Base-by-base conservation (phyloP, 2,797 vertebrate genomes). In the Pteropus rufus region DNA sequence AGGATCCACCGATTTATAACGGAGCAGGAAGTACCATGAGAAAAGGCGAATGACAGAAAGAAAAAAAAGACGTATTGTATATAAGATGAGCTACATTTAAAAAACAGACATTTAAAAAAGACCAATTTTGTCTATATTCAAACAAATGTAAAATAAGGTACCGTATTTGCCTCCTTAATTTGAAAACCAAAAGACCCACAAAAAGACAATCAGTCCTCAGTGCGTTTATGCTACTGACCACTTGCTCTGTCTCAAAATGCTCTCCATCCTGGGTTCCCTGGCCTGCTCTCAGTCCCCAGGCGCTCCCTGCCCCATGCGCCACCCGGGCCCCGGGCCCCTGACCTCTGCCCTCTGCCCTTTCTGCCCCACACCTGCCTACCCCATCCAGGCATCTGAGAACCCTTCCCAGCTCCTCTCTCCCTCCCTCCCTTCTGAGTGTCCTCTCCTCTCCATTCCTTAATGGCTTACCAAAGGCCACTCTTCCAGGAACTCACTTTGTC, bases 1-100 rank as follows among this genome's bases (percentile, higher is more conserved):
- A 73, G 80, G 90, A 94, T 34, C 89, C 60, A 84, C 24, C 16
- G 70, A 86, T 26, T 91, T 72, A 87, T 92, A 75, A 82, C 62
- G 70, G 65, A 64, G 36, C n/a, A 58, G 56, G 31, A 83, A 62
- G 75, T 83, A 72, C 36, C 9, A 11, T 36, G 29, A 73, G 12
- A 67, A 96, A 86, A 80, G 60, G 62, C 56, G 49, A 94, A 67
- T 21, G 26, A 72, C 5, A n/a, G 44, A 14, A 77, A 72, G 69
- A 94, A 31, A 44, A 21, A 77, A 67, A 77, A 95, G 21, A 34
- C 6, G 21, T 65, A 52, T 81, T 77, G 58, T n/a, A 16, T 36
- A 2, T 26, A 69, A 69, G 44, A 60, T 10, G 41, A 89, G 26
- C 70, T 65, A 80, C 5, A 39, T 58, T 72, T 73, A 77, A 62